Base-by-base conservation (phyloP, 2,113 vertebrate species). In the Noturus placidus region DNA sequence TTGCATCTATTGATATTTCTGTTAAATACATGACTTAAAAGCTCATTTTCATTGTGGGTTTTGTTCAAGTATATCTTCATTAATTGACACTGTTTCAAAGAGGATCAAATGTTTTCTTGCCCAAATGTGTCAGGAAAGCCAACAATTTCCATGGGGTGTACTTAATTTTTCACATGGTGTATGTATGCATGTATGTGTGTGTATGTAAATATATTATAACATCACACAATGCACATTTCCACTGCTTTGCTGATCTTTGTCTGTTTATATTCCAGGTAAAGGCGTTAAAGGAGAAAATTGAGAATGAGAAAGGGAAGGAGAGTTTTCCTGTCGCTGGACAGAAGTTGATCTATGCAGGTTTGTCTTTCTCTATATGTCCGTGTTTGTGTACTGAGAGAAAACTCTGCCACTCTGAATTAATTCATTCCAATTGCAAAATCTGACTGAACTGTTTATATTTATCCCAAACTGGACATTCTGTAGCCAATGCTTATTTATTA, bases 341-440 rank as follows among this genome's bases (percentile, higher is more conserved):
- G 93, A 99, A 99, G 91, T 93, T 99, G 94, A 99, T 99, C 93
- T 99, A 99, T 94, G 97, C 97, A 95, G 98, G 98, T 99, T 96
- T 86, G 92, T 93, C 42, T 30, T 72, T n/a, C 0, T 42, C 61
- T 38, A 4, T 25, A 1, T 54, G 15, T 27, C 20, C 2, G 1
- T 61, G 54, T 78, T 35, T 59, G 20, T 59, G 6, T 52, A 4
- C n/a, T 25, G 3, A 46, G 19, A 46, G 35, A 56, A 14, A n/a
- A 0, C 2, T 74, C 19, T 74, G 35, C 70, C 8, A 10, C 17
- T 74, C 35, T 74, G 35, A 30, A 69, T 7, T 17, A 33, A 33
- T 69, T 33, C 5, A 33, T 35, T 69, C 67, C 67, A 74, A 11
- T 74, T 74, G 35, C 35, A 67, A 67, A 30, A 22, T 61, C 59